phyloP scores from a whole-genome alignment of 2,888 invertebrate genomes.

The Deilephila porcellus region DNA sequence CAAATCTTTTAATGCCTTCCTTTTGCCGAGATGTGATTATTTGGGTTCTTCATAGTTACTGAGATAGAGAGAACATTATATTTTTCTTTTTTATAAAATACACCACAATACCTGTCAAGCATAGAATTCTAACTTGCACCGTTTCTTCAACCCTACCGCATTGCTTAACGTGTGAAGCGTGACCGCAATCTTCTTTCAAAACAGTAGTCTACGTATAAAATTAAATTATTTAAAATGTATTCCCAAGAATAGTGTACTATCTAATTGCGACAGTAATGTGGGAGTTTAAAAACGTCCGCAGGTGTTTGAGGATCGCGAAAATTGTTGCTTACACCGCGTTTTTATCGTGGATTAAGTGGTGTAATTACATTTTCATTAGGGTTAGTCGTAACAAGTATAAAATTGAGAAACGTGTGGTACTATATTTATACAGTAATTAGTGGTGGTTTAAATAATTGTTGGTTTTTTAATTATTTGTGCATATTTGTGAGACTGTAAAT shows the following conservation, averaged over 20 bases:
- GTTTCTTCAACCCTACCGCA: neutral
- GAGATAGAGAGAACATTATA: neutral
- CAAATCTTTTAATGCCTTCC: too few species aligned
- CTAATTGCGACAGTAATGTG: neutral
- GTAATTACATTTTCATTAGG: conserved; percentile 7
- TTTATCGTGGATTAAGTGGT: neutral
- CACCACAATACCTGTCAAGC: neutral
- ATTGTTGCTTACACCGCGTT: neutral
- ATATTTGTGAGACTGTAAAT: neutral
- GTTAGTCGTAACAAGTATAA: neutral
- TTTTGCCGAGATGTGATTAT: too few species aligned
- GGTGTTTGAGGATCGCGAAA: neutral
- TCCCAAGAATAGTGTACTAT: neutral
- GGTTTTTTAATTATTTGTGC: neutral
- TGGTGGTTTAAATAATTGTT: neutral
- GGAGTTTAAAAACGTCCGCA: conserved; percentile 6
- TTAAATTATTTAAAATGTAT: conserved; percentile 4
- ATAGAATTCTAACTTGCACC: neutral
- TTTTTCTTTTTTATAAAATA: neutral
- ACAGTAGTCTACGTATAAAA: neutral
- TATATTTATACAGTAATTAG: neutral
- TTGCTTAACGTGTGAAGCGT: conserved; percentile 11
- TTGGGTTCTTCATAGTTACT: too few species aligned
- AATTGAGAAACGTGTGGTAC: neutral
- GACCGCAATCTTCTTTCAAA: conserved; percentile 14